These are phyloP conservation scores for Steromphala cineraria DNA, from an alignment of 2,888 invertebrate species.

Conservation along the genomic window DNA sequence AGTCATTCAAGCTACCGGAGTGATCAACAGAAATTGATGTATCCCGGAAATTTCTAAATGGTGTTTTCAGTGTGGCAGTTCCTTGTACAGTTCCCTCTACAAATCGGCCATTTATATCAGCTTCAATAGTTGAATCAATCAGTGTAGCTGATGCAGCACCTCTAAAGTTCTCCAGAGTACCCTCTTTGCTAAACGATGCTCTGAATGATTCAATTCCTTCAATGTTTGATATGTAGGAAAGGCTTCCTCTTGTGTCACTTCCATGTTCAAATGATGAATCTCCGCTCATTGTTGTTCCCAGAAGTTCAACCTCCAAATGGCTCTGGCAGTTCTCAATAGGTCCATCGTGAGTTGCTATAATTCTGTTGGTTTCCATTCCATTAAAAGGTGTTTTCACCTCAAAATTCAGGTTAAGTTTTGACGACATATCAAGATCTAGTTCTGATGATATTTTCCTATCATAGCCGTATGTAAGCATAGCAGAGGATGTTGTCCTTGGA, in stretches of 20 bases:
- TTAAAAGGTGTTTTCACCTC: not conserved
- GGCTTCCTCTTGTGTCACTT: not conserved
- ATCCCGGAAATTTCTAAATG: slow-evolving; percentile 18
- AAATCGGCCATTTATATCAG: not conserved
- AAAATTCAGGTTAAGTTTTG: not conserved
- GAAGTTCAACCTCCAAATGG: not conserved
- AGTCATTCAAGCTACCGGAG: slow-evolving; percentile 33
- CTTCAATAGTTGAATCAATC: not conserved
- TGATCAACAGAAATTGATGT: slow-evolving; percentile 25
- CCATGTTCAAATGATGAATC: not conserved
- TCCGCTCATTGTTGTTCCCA: not conserved
- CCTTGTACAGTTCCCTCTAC: not conserved
- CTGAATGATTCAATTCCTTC: not conserved
- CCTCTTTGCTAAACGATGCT: not conserved
- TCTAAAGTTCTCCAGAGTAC: not conserved
- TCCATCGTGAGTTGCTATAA: not conserved
- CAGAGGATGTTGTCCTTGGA: not conserved
- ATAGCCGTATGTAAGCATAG: slow-evolving; percentile 7
- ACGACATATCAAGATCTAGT: not conserved
- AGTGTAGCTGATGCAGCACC: not conserved
- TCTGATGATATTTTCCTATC: not conserved
- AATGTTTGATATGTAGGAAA: not conserved
- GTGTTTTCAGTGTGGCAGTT: slow-evolving; percentile 22
- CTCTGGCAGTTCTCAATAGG: not conserved
- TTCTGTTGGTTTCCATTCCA: not conserved